Evolutionary conservation across 2,797 vertebrate genomes (phyloP).

Genomic region (Siniperca undulata): DNA sequence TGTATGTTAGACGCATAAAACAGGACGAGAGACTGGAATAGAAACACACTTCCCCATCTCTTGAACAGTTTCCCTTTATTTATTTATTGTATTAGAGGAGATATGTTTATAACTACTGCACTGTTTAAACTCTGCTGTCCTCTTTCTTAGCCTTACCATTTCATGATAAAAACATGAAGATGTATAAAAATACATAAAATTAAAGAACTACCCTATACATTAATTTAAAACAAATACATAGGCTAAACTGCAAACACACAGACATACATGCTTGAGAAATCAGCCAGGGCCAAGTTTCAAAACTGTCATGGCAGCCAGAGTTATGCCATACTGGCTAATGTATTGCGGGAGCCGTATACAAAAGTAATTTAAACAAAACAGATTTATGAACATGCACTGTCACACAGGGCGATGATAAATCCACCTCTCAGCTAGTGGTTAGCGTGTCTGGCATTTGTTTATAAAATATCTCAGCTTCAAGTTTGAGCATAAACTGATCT

Average conservation of each 20-base stretch:
- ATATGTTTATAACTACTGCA: not conserved
- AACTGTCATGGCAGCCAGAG: slow-evolving; percentile 54
- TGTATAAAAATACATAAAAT: not conserved
- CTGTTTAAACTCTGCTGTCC: not conserved
- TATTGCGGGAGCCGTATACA: slow-evolving; percentile 70
- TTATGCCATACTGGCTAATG: slow-evolving; percentile 65
- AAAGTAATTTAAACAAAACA: slow-evolving; percentile 76
- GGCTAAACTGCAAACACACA: slow-evolving; percentile 24
- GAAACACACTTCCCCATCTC: not conserved
- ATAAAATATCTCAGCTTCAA: slow-evolving; percentile 54
- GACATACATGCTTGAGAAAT: slow-evolving; percentile 40
- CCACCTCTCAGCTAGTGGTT: slow-evolving; percentile 32
- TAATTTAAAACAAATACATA: slow-evolving; percentile 17
- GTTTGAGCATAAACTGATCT: slow-evolving; percentile 51
- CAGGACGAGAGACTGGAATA: not conserved
- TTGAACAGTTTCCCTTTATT: slow-evolving; percentile 1
- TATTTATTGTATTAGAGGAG: not conserved
- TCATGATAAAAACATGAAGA: not conserved
- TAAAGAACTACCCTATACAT: not conserved
- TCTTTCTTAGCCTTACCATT: not conserved
- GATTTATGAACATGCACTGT: slow-evolving; percentile 79
- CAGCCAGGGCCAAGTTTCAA: slow-evolving; percentile 23
- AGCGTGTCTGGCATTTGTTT: slow-evolving; percentile 67
- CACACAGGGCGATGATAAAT: slow-evolving; percentile 72
- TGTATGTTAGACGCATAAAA: not conserved